A percentile compares a stretch with the other conserved stretches of the same genome.
Evolutionary conservation across 2,113 vertebrate species (phyloP).

Genomic region (Chaetops frenatus): DNA sequence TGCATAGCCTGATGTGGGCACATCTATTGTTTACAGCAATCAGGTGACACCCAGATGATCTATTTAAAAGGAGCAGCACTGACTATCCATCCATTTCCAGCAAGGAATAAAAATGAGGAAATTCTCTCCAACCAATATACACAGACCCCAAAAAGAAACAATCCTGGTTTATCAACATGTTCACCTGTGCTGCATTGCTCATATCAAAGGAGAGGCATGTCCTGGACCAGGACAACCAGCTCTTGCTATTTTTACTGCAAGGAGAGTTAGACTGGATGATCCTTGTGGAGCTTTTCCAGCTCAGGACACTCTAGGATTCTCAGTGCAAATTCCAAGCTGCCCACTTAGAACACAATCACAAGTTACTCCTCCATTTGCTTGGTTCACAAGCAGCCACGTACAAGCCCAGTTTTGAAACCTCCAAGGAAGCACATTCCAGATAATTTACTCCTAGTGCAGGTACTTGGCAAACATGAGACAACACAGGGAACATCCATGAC

Average conservation of each 20-base stretch:
- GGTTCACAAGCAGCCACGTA: background rate
- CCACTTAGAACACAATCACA: background rate
- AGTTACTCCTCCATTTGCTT: background rate
- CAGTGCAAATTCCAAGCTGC: background rate
- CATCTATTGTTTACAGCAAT: background rate
- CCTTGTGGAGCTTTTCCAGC: background rate
- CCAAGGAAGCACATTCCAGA: background rate
- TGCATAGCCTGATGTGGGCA: background rate
- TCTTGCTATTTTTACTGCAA: background rate
- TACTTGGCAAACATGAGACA: background rate
- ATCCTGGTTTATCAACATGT: fast-evolving
- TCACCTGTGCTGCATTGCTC: background rate
- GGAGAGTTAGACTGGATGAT: background rate
- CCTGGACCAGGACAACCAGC: background rate
- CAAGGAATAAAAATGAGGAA: background rate
- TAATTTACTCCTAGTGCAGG: background rate
- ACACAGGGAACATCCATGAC: fast-evolving
- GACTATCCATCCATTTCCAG: background rate
- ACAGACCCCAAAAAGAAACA: background rate
- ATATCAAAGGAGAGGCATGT: background rate
- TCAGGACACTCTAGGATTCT: background rate
- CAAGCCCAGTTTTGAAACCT: background rate
- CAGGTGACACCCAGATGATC: background rate
- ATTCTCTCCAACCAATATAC: background rate
- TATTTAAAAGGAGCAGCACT: fast-evolving